These are phyloP conservation scores for Lutjanus argentimaculatus DNA, from an alignment of 2,797 vertebrate genomes.

Conservation along the genomic window DNA sequence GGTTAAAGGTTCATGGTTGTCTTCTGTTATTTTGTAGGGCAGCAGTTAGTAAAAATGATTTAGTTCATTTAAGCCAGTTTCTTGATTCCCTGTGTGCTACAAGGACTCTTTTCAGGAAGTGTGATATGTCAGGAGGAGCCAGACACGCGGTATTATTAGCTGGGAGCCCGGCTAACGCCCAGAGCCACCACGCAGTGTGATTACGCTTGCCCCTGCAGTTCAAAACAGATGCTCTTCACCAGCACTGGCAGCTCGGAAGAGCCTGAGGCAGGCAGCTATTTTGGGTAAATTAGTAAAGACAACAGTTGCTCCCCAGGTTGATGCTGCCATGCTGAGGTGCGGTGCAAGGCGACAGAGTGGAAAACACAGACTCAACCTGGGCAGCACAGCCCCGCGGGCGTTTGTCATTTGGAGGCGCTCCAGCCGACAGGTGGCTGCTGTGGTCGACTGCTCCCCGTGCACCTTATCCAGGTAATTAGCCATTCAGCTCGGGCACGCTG, in stretches of 20 bases:
- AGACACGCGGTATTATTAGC: constrained; percentile 67
- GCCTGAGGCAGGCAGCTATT: constrained; percentile 78
- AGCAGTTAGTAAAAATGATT: constrained; percentile 36
- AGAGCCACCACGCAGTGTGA: constrained; percentile 66
- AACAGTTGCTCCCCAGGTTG: constrained; percentile 82
- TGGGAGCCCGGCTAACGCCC: constrained; percentile 49
- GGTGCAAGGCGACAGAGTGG: constrained; percentile 79
- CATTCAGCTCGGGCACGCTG: constrained; percentile 65
- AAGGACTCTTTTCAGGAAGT: constrained; percentile 36
- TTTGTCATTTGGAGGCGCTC: constrained; percentile 82
- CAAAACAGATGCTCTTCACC: constrained; percentile 82
- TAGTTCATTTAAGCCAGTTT: background rate
- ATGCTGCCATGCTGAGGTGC: constrained; percentile 76
- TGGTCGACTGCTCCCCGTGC: constrained; percentile 68
- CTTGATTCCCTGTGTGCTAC: constrained; percentile 10
- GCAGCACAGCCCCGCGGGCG: constrained; percentile 70
- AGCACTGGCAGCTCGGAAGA: constrained; percentile 67
- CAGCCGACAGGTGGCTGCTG: constrained; percentile 79
- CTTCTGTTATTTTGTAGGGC: background rate
- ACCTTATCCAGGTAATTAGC: constrained; percentile 80
- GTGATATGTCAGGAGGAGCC: constrained; percentile 61
- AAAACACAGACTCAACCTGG: constrained; percentile 78
- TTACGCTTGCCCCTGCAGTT: constrained; percentile 77
- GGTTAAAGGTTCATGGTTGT: background rate
- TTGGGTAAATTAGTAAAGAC: constrained; percentile 85